phyloP scores from a whole-genome alignment of 2,888 invertebrate species.

The Aleiodes leptofemur region DNA sequence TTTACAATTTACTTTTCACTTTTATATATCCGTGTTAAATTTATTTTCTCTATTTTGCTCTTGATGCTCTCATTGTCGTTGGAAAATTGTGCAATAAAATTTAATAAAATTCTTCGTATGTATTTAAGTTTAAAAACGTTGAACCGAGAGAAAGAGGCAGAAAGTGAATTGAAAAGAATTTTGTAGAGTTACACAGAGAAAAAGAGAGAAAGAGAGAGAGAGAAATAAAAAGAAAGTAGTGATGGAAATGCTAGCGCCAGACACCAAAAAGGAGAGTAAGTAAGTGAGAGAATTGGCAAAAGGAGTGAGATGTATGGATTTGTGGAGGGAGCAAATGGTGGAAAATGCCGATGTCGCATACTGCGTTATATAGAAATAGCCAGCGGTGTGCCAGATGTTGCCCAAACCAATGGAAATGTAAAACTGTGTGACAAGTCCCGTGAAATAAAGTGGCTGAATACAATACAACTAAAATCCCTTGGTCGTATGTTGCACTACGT shows the following conservation, averaged over 20 bases:
- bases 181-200: background rate
- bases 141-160: too few relatives aligned
- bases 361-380: conserved; percentile 60
- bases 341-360: conserved; percentile 5
- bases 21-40: too few relatives aligned
- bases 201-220: background rate
- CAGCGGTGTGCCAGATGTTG: conserved; percentile 66
- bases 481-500: conserved; percentile 21
- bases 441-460: conserved; percentile 73
- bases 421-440: conserved; percentile 72
- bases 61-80: too few relatives aligned
- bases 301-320: conserved; percentile 18
- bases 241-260: background rate
- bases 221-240: conserved; percentile 1
- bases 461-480: conserved; percentile 72
- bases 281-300: conserved; percentile 3
- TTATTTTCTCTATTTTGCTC: too few relatives aligned
- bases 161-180: conserved; percentile 4
- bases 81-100: too few relatives aligned
- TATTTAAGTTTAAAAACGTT: too few relatives aligned
- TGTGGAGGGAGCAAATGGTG: conserved; percentile 10
- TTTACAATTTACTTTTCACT: background rate
- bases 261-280: conserved; percentile 1
- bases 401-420: conserved; percentile 70
- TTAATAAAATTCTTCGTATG: too few relatives aligned